These are phyloP conservation scores for Rhinolophus ferrumequinum DNA, from an alignment of 2,113 vertebrate genomes.

Conservation along the genomic window DNA sequence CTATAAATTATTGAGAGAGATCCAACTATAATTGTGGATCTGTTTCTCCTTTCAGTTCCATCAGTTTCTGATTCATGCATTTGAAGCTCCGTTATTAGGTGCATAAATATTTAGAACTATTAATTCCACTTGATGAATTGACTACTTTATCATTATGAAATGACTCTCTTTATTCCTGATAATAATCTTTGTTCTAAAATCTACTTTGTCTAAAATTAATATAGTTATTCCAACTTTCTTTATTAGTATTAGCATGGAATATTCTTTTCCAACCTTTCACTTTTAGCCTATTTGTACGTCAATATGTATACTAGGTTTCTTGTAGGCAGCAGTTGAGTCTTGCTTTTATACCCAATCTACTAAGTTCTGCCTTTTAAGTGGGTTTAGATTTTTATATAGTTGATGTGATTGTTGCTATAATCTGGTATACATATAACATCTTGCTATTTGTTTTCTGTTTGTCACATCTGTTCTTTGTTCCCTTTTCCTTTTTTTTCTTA, in stretches of 20 bases:
- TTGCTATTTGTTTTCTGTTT: neutral
- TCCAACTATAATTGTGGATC: neutral
- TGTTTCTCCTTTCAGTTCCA: neutral
- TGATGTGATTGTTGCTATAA: neutral
- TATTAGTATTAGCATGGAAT: neutral
- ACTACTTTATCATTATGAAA: slow-evolving; percentile 11
- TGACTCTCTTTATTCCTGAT: neutral
- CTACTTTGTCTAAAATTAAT: neutral
- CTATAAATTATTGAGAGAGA: neutral
- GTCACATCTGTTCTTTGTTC: neutral
- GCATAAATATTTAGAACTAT: neutral
- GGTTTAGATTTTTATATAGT: neutral
- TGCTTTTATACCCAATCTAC: neutral
- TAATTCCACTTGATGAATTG: neutral
- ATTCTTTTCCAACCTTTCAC: neutral
- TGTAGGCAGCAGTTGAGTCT: neutral
- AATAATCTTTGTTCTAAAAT: neutral
- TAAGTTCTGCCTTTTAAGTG: neutral
- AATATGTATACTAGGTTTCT: neutral
- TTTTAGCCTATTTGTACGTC: neutral
- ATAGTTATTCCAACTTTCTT: neutral
- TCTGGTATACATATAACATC: neutral
- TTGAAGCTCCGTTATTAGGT: neutral
- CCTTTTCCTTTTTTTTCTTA: neutral
- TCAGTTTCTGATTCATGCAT: neutral